These are phyloP conservation scores for Campylomormyrus tamandua DNA, from an alignment of 2,113 vertebrate species.

Conservation along the genomic window DNA sequence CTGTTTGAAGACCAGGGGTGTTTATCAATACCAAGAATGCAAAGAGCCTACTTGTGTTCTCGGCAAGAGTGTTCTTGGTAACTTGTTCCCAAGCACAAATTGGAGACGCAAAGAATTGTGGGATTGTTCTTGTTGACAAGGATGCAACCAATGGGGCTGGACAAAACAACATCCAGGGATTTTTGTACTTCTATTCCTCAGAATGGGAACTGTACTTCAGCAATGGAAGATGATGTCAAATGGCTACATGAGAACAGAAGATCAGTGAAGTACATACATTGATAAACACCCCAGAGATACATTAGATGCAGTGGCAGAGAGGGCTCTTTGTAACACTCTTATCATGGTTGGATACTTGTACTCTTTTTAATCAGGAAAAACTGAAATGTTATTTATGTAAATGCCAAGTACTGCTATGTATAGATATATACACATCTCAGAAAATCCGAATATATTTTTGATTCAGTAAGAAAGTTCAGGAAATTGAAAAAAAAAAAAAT, in stretches of 20 bases:
- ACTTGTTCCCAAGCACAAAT: background rate
- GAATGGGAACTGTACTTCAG: background rate
- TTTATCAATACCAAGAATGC: background rate
- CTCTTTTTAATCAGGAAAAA: background rate
- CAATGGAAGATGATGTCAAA: background rate
- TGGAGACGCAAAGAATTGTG: background rate
- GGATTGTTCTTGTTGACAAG: background rate
- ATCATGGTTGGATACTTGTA: background rate
- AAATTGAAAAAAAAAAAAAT: background rate
- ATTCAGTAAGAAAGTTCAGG: background rate
- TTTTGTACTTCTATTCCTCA: background rate
- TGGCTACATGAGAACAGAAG: background rate
- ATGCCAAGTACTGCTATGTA: background rate
- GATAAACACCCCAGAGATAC: background rate
- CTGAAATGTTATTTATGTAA: background rate
- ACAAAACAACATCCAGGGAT: background rate
- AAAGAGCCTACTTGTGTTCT: background rate
- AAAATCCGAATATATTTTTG: background rate
- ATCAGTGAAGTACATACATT: background rate
- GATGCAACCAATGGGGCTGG: background rate
- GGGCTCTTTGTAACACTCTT: background rate
- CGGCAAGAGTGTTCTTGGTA: background rate
- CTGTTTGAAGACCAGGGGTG: background rate
- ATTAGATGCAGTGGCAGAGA: background rate
- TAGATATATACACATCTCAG: background rate